Conservation (phyloP, 37 sponge, comb jelly and placozoan species). For the Crambe crambe region DNA sequence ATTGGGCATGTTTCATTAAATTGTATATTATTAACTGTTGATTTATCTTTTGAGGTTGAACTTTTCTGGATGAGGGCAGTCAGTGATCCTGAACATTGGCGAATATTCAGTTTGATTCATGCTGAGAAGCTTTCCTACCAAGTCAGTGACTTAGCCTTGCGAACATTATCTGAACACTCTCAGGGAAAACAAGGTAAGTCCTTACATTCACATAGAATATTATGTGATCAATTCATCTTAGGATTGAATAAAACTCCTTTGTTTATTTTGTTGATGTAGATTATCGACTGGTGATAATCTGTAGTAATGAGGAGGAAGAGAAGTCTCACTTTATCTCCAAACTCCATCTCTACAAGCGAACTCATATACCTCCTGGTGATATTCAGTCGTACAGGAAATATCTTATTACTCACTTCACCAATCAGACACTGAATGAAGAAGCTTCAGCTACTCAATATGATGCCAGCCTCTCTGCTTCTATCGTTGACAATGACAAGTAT, state of each 20-base stretch:
- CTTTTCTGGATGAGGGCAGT: slow-evolving; percentile 77
- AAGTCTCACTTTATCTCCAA: slow-evolving; percentile 57
- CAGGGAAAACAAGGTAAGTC: slow-evolving; percentile 30
- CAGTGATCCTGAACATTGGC: slow-evolving; percentile 47
- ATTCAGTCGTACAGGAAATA: slow-evolving; percentile 14
- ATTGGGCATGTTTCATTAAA: not conserved
- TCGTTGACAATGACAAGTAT: slow-evolving; percentile 40
- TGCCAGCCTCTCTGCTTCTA: not conserved
- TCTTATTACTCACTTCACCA: slow-evolving; percentile 18
- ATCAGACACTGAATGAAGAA: not conserved
- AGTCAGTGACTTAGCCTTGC: slow-evolving; percentile 50
- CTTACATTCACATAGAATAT: no score
- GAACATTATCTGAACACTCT: slow-evolving; percentile 30
- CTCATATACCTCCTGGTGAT: not conserved
- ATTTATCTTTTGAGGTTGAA: slow-evolving; percentile 27
- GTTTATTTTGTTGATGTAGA: slow-evolving; percentile 16
- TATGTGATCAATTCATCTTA: not conserved
- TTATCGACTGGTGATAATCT: slow-evolving; percentile 62
- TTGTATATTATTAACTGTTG: not conserved
- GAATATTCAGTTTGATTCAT: slow-evolving; percentile 69
- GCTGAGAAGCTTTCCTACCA: slow-evolving; percentile 74
- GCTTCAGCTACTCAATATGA: not conserved
- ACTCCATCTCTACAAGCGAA: slow-evolving; percentile 28
- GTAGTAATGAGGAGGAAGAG: slow-evolving; percentile 67
- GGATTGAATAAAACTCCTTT: not conserved